Evolutionary conservation across 1,140 invertebrate genomes (phyloP), one percentile per base, ranked within the genome.

Genomic region (Paraescarpia echinospica): DNA sequence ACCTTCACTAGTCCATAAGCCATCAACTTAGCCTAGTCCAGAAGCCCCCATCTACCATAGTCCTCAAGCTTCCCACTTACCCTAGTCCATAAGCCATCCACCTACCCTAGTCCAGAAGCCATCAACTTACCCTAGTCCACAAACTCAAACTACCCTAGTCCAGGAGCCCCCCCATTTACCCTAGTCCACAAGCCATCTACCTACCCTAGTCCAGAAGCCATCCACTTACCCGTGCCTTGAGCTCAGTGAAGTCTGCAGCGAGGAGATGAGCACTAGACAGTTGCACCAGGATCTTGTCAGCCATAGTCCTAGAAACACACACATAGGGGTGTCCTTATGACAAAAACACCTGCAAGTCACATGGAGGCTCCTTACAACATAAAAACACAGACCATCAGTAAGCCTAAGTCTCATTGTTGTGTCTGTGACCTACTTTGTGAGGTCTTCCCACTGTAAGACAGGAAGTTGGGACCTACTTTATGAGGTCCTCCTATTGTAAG

Each of bases 261-360:
- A 95, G 33, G 90, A 94, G 94, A 90, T 96, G 94, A 8, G 95
- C 94, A 93, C 94, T 94, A 8, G 94, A 91, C 59, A 95, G 94
- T 51, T 93, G 93, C 14, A 93, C 59, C 35, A 94, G 51, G 4
- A 94, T 95, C 92, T 94, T 94, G 90, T 96, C 95, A 33, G 93
- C 94, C 59, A 94, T 92, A 2, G 59, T 77, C 59, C 59, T 77
- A 27, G 8, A 77, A 27, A 31, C 59, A 77, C 18, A 77, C 59
- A 77, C 59, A 41, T 41, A 41, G 41, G 41, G 41, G 41, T 4
- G 41, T 12, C 41, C 41, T 41, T 41, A 41, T 12, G 12, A 41
- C 41, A 77, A 6, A 77, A 27, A 31, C 59, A 77, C 18, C 8
- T 18, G 22, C 59, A 77, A 2, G 22, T 22, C 2, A 22, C 27